Conservation (phyloP, 2,797 vertebrate species). For the Xenopus petersii region DNA sequence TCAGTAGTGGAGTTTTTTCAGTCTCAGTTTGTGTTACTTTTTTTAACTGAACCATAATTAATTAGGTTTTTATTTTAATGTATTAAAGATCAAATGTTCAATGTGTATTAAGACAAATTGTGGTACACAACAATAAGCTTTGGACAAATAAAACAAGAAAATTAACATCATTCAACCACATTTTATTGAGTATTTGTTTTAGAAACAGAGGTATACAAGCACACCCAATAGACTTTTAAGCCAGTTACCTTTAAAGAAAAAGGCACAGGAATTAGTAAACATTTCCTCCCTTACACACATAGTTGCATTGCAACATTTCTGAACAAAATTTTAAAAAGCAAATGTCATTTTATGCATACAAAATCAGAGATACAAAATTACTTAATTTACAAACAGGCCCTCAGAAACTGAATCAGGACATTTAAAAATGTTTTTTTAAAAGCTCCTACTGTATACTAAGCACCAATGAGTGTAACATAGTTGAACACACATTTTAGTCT, state of each 20-base stretch:
- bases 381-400: conserved; percentile 64
- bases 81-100: no score
- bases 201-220: conserved; percentile 62
- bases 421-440: conserved; percentile 50
- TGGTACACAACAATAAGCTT: neutral
- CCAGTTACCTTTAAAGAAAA: conserved; percentile 58
- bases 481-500: no score
- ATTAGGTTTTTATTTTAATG: no score
- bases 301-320: conserved; percentile 52
- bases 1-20: no score
- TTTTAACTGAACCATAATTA: no score
- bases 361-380: conserved; percentile 63
- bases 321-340: conserved; percentile 45
- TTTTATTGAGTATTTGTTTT: conserved; percentile 69
- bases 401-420: conserved; percentile 55
- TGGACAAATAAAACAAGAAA: neutral
- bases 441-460: conserved; percentile 48
- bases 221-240: conserved; percentile 55
- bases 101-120: no score
- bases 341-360: conserved; percentile 60
- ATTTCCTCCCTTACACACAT: conserved; percentile 52
- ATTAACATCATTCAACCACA: conserved; percentile 55
- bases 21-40: no score
- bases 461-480: neutral
- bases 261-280: conserved; percentile 49